These are phyloP conservation scores for Scaptomyza caliginosa DNA, from an alignment of 2,888 invertebrate genomes.

Conservation along the genomic window DNA sequence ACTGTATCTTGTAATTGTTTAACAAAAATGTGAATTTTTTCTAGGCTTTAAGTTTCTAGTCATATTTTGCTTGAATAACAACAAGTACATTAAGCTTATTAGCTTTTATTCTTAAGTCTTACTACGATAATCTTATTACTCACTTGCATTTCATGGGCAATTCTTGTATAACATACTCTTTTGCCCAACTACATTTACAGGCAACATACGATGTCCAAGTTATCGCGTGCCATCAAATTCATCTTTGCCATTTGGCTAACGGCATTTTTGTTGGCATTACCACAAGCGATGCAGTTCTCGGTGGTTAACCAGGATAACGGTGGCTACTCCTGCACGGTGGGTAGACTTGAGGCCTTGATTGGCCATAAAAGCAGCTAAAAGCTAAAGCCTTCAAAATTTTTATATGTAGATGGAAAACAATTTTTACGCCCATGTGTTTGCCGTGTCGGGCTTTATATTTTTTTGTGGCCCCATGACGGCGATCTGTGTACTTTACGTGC, in stretches of 20 bases:
- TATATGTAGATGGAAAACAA: slow-evolving; percentile 81
- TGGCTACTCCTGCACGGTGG: slow-evolving; percentile 82
- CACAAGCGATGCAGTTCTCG: slow-evolving; percentile 86
- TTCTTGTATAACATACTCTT: neutral
- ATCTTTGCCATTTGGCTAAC: slow-evolving; percentile 92
- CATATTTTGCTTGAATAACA: neutral
- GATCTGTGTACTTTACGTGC: slow-evolving; percentile 91
- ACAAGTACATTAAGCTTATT: neutral
- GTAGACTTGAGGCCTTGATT: slow-evolving; percentile 45
- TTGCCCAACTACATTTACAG: slow-evolving; percentile 56
- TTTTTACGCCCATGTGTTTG: slow-evolving; percentile 88
- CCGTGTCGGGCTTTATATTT: slow-evolving; percentile 92
- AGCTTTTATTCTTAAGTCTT: neutral
- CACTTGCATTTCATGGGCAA: neutral
- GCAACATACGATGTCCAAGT: slow-evolving; percentile 92
- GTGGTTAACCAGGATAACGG: slow-evolving; percentile 81
- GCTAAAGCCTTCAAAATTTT: neutral
- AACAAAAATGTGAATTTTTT: neutral
- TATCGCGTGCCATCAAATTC: slow-evolving; percentile 92
- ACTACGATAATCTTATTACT: neutral
- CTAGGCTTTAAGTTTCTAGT: too few relatives aligned
- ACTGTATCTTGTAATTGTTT: too few relatives aligned
- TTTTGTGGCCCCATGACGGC: slow-evolving; percentile 95
- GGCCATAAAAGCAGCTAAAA: slow-evolving; percentile 13
- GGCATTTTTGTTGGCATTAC: slow-evolving; percentile 89